phyloP scores from a whole-genome alignment of 2,888 invertebrate species.

The Melangyna quadrimaculata region DNA sequence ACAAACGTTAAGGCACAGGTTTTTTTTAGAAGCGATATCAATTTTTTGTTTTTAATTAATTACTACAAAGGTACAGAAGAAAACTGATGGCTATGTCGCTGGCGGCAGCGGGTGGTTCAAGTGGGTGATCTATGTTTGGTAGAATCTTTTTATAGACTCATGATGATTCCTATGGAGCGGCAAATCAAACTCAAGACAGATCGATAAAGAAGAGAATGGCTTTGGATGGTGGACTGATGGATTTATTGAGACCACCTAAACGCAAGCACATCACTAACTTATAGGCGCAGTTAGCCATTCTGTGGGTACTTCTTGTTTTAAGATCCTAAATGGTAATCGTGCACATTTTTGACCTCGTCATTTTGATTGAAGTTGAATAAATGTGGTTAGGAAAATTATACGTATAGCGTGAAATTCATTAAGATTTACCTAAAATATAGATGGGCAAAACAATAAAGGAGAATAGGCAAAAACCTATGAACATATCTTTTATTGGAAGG shows the following conservation, averaged over 20 bases:
- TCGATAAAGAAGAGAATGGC: constrained; percentile 55
- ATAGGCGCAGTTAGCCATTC: not conserved
- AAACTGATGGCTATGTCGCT: not conserved
- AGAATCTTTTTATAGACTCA: constrained; percentile 41
- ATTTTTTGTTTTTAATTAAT: constrained; percentile 54
- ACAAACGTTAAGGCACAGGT: constrained; percentile 22
- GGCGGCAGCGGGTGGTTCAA: too few species aligned
- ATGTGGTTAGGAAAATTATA: too few species aligned
- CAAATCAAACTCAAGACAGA: constrained; percentile 66
- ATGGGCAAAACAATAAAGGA: too few species aligned
- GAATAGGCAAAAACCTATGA: too few species aligned
- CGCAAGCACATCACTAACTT: not conserved
- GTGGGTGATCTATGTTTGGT: constrained; percentile 47
- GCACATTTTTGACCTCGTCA: constrained; percentile 16
- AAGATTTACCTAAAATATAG: too few species aligned
- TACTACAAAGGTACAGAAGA: constrained; percentile 5
- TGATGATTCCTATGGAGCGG: constrained; percentile 46
- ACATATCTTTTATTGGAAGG: too few species aligned
- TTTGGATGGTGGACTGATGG: constrained; percentile 48
- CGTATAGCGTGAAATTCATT: too few species aligned
- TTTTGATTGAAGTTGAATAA: not conserved
- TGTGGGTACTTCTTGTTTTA: not conserved
- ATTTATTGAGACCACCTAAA: constrained; percentile 68
- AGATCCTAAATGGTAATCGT: not conserved
- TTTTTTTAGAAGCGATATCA: constrained; percentile 31